Percentiles rank a stretch among this genome's conserved stretches.
These are phyloP conservation scores for Sphyrna mokarran DNA, from an alignment of 2,113 vertebrate species.

Conservation along the genomic window DNA sequence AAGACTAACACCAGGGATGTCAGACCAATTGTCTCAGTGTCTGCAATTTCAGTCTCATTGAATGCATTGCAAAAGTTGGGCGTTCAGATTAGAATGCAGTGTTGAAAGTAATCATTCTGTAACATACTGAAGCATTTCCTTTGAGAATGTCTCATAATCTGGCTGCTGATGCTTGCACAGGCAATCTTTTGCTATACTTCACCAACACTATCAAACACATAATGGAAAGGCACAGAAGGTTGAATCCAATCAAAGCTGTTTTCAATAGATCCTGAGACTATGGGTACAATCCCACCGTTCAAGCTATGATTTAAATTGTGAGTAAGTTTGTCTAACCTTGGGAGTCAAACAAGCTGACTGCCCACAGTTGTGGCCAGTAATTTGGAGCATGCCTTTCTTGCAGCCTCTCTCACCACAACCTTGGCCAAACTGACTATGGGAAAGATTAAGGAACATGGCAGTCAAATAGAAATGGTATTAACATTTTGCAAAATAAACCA, in stretches of 20 bases:
- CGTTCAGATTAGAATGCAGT: neutral
- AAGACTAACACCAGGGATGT: neutral
- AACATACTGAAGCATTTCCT: neutral
- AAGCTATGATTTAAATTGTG: neutral
- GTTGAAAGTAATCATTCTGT: neutral
- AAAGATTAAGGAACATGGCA: neutral
- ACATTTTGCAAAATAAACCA: neutral
- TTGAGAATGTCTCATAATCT: neutral
- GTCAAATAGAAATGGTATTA: neutral
- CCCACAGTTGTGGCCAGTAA: neutral
- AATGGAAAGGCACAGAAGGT: neutral
- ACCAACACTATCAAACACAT: neutral
- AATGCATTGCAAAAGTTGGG: neutral
- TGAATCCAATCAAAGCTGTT: neutral
- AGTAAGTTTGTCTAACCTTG: neutral
- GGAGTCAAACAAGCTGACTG: neutral
- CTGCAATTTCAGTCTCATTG: neutral
- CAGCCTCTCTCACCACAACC: neutral
- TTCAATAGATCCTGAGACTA: neutral
- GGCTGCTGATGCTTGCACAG: neutral
- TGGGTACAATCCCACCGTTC: neutral
- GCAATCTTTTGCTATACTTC: neutral
- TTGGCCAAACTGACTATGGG: neutral
- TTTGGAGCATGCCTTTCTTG: neutral
- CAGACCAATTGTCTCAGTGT: neutral